Evolutionary conservation across 2,113 vertebrate species (phyloP), one percentile per base, ranked within the genome.

Genomic region (Oostethus manadensis): DNA sequence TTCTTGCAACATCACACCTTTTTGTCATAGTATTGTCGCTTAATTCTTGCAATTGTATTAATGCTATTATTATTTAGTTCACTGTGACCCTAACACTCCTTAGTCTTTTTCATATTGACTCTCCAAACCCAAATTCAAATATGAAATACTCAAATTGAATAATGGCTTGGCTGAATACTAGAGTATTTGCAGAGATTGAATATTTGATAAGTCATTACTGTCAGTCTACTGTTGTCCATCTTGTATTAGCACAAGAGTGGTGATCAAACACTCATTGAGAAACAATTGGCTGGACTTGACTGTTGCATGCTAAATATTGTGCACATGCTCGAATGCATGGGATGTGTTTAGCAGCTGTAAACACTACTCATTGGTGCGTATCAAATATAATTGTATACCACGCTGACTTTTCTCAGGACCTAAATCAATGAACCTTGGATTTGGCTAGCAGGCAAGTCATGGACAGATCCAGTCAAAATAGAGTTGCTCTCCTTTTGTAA

Each of bases 261-360:
- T 20, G 51, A 10, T 53, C 51, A 53, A 53, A 53, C 26, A 10
- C 26, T 38, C n/a, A 14, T 10, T 42, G 38, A 42, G 11, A 42
- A 40, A 40, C 2, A 14, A 42, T 13, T 42, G 11, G 13, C 38
- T 42, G 38, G 38, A 42, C 38, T 42, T 42, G 38, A 42, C 38
- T 13, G 13, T 14, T 14, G 38, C 11, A 13, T 42, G 38, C 38
- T 42, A 14, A 14, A 55, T 20, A 20, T 55, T 38, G 33, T 20
- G 51, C 51, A 40, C 51, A 55, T 55, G 51, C 51, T 55, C 14
- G 51, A 40, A 55, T 38, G 29, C 5, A 20, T 33, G 51, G 33
- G 51, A 16, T 7, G 10, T 53, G 51, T 55, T 38, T 38, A 55
- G 33, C 51, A 55, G 51, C 51, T 55, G 51, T 55, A 55, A 38